These are phyloP conservation scores for Apamea sordens DNA, from an alignment of 2,888 invertebrate species.

Conservation along the genomic window DNA sequence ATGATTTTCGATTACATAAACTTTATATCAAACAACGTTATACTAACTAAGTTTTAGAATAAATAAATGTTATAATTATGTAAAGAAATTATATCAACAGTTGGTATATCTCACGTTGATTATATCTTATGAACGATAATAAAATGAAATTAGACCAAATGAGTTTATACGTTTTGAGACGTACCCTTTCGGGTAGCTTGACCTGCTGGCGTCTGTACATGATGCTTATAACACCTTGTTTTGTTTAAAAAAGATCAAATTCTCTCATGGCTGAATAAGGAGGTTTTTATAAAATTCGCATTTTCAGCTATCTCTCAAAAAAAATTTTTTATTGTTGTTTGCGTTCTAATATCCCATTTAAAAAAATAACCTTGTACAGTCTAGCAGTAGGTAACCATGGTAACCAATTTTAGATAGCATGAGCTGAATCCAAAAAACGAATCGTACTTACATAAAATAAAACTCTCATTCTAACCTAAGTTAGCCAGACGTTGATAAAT, in stretches of 20 bases:
- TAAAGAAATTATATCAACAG: no score
- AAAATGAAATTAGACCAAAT: no score
- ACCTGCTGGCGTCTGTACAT: no score
- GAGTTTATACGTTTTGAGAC: no score
- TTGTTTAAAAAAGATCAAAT: neutral
- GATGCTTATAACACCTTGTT: neutral
- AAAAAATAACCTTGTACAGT: neutral
- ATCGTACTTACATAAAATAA: neutral
- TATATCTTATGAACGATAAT: no score
- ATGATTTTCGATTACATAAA: no score
- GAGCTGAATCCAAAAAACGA: constrained; percentile 5
- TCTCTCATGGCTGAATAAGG: neutral
- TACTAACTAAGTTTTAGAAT: no score
- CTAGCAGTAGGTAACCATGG: no score
- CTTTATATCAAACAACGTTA: no score
- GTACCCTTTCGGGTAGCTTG: no score
- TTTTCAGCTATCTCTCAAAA: neutral
- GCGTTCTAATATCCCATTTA: neutral
- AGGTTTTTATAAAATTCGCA: neutral
- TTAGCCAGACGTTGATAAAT: constrained; percentile 61
- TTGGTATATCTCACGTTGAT: no score
- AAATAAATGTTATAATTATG: no score
- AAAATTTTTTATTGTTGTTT: neutral
- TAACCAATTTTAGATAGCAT: neutral
- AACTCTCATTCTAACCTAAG: constrained; percentile 9